These are phyloP conservation scores for Nylanderia fulva DNA, from an alignment of 1,140 invertebrate species.

Conservation along the genomic window DNA sequence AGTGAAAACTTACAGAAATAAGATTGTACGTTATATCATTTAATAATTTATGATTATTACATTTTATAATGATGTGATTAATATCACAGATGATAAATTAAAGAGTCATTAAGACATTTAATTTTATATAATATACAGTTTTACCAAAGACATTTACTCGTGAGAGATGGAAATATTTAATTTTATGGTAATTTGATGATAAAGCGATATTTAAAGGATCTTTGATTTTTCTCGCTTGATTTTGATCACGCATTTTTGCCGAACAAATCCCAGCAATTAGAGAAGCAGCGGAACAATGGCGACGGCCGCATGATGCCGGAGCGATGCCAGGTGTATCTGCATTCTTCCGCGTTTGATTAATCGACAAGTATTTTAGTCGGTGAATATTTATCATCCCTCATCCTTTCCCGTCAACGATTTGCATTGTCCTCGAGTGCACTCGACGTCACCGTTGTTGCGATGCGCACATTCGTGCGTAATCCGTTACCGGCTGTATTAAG, in stretches of 20 bases:
- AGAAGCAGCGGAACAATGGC: conserved; percentile 22
- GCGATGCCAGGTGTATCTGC: neutral
- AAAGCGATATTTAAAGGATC: neutral
- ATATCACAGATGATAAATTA: too few relatives aligned
- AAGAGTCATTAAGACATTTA: neutral
- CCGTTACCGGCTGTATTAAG: conserved; percentile 54
- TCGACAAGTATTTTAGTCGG: conserved; percentile 59
- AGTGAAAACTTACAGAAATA: neutral
- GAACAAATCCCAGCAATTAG: neutral
- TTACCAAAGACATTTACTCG: neutral
- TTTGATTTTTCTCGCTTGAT: neutral
- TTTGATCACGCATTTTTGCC: neutral
- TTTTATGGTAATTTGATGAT: neutral
- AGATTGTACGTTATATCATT: neutral
- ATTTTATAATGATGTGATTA: neutral
- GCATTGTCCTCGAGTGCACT: conserved; percentile 54
- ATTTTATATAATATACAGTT: neutral
- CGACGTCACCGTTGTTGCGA: conserved; percentile 7
- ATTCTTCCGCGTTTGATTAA: conserved; percentile 63
- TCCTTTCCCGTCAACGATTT: conserved; percentile 46
- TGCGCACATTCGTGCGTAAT: conserved; percentile 46
- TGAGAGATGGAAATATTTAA: neutral
- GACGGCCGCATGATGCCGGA: neutral
- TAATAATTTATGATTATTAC: neutral
- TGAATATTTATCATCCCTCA: conserved; percentile 65